Evolutionary conservation across 2,888 invertebrate genomes (phyloP).

Genomic region (Aphodius granarius): DNA sequence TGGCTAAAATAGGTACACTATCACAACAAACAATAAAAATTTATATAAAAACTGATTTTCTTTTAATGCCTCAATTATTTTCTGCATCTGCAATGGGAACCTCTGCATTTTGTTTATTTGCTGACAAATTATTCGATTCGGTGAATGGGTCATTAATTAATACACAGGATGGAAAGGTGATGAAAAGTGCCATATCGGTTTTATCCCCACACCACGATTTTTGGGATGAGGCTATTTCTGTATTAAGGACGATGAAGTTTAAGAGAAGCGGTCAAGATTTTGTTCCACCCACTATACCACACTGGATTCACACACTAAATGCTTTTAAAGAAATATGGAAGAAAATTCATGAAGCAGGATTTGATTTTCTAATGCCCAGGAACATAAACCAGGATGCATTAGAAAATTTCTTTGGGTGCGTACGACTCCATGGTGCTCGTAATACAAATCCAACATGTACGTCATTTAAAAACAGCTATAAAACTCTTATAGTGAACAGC

Average conservation of each 20-base stretch:
- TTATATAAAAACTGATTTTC: too few species aligned
- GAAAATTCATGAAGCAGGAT: too few species aligned
- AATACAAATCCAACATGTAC: not conserved
- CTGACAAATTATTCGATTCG: too few species aligned
- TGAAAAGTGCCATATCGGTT: conserved; percentile 1
- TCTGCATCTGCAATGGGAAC: too few species aligned
- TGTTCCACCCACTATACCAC: conserved; percentile 27
- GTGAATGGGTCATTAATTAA: too few species aligned
- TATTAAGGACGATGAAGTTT: conserved; percentile 16
- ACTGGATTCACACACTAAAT: conserved; percentile 30
- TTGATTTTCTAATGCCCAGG: too few species aligned
- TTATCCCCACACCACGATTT: conserved; percentile 7
- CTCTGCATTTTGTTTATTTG: too few species aligned
- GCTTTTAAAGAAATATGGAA: too few species aligned
- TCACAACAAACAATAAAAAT: too few species aligned
- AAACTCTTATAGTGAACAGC: not conserved
- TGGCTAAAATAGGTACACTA: too few species aligned
- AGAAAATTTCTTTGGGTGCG: conserved; percentile 33
- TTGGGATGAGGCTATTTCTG: conserved; percentile 14
- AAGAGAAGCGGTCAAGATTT: conserved; percentile 18
- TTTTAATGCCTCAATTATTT: too few species aligned
- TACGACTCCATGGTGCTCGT: not conserved
- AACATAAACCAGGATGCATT: conserved; percentile 35
- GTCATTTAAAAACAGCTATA: not conserved
- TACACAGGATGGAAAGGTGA: too few species aligned